Base-by-base conservation (phyloP, 2,797 vertebrate genomes). In the Rhincodon typus region DNA sequence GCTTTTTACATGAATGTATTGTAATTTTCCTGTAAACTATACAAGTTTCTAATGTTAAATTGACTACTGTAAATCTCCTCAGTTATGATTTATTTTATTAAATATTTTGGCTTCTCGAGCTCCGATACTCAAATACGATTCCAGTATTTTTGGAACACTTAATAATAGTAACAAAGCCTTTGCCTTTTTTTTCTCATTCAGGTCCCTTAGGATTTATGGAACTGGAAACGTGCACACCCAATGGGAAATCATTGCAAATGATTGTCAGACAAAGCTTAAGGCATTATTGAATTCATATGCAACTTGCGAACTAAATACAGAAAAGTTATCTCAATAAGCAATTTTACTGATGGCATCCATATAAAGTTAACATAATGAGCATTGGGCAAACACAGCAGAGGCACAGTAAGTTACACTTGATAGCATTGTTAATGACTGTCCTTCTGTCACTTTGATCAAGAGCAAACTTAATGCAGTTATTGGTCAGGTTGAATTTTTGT, bases 221-320 rank as follows among this genome's bases (percentile, higher is more conserved):
- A 69, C n/a, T 69, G 21, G 90, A 93, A 42, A 21, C 13, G 23
- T 23, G 62, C 62, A 42, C 8, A 42, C 23, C 21, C 30, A 2
- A 10, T 93, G 62, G 90, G 90, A 93, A 69, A 67, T 69, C 62
- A 69, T 93, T 93, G 62, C n/a, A 67, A 93, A 67, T 93, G 62
- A 93, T 62, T 93, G 62, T 93, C n/a, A 93, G 19, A 93, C 15
- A 66, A 66, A 66, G 34, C 57, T 91, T 91, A 66, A 91, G 57
- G 88, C 57, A 8, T 38, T 34, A 6, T 62, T 17, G 88, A 66
- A 91, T 91, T 91, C 19, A 62, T 91, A 38, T 62, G 88, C 7
- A 93, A 93, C 90, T 67, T 19, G 38, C 66, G 62, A 69, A 69
- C n/a, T 93, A 67, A 69, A 69, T 42, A 42, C n/a, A 42, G n/a